These are phyloP conservation scores for Serranus cabrilla DNA, from an alignment of 2,797 vertebrate genomes.

Conservation along the genomic window DNA sequence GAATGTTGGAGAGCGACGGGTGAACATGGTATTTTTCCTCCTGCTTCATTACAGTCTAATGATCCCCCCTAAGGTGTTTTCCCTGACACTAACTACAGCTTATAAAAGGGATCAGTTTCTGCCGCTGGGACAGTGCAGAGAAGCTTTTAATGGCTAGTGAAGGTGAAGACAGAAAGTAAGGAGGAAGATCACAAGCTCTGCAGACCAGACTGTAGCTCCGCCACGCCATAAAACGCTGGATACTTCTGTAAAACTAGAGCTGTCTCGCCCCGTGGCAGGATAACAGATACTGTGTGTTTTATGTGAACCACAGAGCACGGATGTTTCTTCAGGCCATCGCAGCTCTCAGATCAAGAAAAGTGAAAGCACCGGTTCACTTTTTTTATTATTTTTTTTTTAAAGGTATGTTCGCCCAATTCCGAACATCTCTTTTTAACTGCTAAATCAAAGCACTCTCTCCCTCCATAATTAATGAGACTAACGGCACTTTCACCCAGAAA, in stretches of 20 bases:
- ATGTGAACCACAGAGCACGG: conserved; percentile 10
- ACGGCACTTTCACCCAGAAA: conserved; percentile 3
- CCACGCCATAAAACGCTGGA: conserved; percentile 40
- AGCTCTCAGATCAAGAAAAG: conserved; percentile 21
- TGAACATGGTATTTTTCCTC: conserved; percentile 79
- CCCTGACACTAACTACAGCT: conserved; percentile 77
- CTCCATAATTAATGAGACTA: conserved; percentile 29
- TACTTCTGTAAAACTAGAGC: conserved; percentile 43
- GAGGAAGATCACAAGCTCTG: conserved; percentile 57
- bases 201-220: conserved; percentile 30
- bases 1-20: conserved; percentile 65
- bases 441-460: conserved; percentile 19
- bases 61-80: conserved; percentile 74
- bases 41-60: conserved; percentile 81
- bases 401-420: neutral
- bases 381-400: neutral
- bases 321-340: conserved; percentile 17
- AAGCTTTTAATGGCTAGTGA: conserved; percentile 55
- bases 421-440: neutral
- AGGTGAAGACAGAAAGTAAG: conserved; percentile 49
- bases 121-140: conserved; percentile 45
- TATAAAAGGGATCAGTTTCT: conserved; percentile 75
- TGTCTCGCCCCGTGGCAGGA: conserved; percentile 31
- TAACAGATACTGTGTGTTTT: conserved; percentile 42
- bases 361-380: neutral